Evolutionary conservation across 2,888 invertebrate genomes (phyloP).

Genomic region (Hydraecia micacea): DNA sequence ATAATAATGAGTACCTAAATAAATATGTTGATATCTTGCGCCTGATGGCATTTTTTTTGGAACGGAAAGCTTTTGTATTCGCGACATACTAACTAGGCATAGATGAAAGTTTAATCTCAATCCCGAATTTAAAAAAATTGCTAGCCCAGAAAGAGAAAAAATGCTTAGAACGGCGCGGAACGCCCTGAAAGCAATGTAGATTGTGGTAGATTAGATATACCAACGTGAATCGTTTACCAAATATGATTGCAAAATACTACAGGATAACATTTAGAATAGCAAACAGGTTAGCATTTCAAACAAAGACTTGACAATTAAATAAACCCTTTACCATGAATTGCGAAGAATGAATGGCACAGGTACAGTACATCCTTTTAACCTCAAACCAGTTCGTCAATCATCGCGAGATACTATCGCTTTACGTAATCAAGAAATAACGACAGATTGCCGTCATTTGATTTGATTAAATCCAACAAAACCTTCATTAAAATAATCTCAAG

Average conservation of each 20-base stretch:
- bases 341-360: constrained; percentile 12
- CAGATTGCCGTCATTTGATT: constrained; percentile 59
- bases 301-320: constrained; percentile 22
- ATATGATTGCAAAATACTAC: neutral
- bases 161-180: neutral
- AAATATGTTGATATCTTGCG: neutral
- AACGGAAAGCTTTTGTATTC: neutral
- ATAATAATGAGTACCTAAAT: neutral
- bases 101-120: neutral
- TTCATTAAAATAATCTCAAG: constrained; percentile 68
- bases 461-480: constrained; percentile 65
- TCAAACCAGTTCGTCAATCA: constrained; percentile 51
- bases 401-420: constrained; percentile 58
- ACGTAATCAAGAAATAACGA: constrained; percentile 59
- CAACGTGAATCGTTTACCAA: neutral
- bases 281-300: constrained; percentile 17
- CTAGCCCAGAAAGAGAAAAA: neutral
- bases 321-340: constrained; percentile 11
- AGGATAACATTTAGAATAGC: constrained; percentile 17
- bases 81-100: neutral
- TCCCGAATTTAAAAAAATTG: neutral
- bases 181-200: neutral
- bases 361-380: constrained; percentile 40
- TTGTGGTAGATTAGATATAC: neutral
- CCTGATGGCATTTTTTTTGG: neutral